A percentile compares a stretch with the other conserved stretches of the same genome.
These are phyloP conservation scores for Caradrina kadenii DNA, from an alignment of 2,888 invertebrate species.

Conservation along the genomic window DNA sequence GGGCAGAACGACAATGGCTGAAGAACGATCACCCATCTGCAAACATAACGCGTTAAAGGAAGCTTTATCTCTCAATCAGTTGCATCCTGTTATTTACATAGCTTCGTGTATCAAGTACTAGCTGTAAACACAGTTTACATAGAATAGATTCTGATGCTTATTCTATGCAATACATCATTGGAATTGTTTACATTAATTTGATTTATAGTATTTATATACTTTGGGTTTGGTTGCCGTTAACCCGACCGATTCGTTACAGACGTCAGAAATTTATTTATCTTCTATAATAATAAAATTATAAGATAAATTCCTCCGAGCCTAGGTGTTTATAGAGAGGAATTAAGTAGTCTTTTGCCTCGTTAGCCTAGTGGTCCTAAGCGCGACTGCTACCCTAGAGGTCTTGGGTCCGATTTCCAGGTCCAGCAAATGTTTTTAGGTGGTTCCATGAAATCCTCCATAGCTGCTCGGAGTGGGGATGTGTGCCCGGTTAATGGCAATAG, in stretches of 20 bases:
- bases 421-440: too few relatives aligned
- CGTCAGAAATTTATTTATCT: slow-evolving; percentile 57
- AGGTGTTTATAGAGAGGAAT: neutral
- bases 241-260: slow-evolving; percentile 27
- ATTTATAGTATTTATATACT: slow-evolving; percentile 58
- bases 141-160: slow-evolving; percentile 46
- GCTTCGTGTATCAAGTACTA: slow-evolving; percentile 9
- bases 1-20: too few relatives aligned
- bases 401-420: too few relatives aligned
- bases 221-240: slow-evolving; percentile 39
- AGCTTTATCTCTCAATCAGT: neutral
- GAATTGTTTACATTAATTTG: slow-evolving; percentile 60
- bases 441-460: too few relatives aligned
- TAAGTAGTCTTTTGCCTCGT: neutral
- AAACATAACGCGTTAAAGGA: too few relatives aligned
- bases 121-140: slow-evolving; percentile 44
- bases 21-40: neutral
- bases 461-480: too few relatives aligned
- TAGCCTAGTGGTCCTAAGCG: too few relatives aligned
- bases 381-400: too few relatives aligned
- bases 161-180: slow-evolving; percentile 52
- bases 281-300: slow-evolving; percentile 51
- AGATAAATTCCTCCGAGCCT: slow-evolving; percentile 24
- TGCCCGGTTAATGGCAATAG: too few relatives aligned
- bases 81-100: slow-evolving; percentile 42